These are phyloP conservation scores for Phaenicophaeus curvirostris DNA, from an alignment of 2,797 vertebrate genomes.

Conservation along the genomic window DNA sequence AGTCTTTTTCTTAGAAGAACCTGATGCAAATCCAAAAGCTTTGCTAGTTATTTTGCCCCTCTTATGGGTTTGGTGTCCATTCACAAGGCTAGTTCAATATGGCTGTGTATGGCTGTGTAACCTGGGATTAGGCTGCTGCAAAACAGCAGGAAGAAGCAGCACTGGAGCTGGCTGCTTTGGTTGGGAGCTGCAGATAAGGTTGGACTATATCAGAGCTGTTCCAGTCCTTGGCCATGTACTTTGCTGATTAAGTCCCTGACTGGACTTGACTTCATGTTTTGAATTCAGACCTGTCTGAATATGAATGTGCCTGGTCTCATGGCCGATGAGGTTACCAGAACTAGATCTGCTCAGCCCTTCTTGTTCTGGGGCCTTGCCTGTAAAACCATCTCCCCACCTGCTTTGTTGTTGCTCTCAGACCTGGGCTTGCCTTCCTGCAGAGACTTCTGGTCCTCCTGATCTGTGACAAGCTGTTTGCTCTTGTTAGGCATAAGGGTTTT, in stretches of 20 bases:
- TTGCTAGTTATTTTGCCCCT: not conserved
- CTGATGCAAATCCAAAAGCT: not conserved
- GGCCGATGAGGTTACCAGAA: not conserved
- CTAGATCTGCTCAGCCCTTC: not conserved
- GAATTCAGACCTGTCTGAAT: not conserved
- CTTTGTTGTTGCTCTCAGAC: not conserved
- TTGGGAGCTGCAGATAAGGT: not conserved
- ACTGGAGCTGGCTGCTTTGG: not conserved
- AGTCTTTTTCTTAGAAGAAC: not conserved
- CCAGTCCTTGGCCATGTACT: not conserved
- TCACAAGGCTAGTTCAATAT: not conserved
- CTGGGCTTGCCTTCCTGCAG: not conserved
- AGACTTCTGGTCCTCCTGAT: fast-evolving
- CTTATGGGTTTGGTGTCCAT: not conserved
- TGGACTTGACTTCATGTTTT: not conserved
- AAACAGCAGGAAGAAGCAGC: not conserved
- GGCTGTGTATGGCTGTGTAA: not conserved
- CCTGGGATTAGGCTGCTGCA: not conserved
- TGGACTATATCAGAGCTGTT: not conserved
- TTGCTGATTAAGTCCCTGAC: not conserved
- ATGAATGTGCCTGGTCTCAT: not conserved
- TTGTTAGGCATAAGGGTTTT: not conserved
- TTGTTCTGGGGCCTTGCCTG: not conserved
- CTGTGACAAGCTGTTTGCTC: not conserved
- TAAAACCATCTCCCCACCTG: not conserved